Conservation (phyloP, 2,888 invertebrate species). For the Cataglyphis rosenhaueri region DNA sequence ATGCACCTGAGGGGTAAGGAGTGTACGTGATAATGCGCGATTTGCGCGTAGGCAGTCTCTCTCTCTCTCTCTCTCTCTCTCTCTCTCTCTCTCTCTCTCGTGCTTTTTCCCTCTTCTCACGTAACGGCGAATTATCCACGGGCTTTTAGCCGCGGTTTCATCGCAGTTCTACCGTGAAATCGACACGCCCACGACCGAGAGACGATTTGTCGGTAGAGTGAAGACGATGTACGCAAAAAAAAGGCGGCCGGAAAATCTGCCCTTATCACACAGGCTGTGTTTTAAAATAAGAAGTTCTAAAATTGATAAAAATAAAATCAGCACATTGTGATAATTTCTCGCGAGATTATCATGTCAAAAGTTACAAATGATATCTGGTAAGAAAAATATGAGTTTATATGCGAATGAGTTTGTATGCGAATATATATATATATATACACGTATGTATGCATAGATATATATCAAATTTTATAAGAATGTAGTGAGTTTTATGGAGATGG, state of each 20-base stretch:
- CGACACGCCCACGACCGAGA: constrained; percentile 77
- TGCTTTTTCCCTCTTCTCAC: constrained; percentile 73
- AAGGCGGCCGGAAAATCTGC: neutral
- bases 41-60: constrained; percentile 61
- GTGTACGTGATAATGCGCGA: constrained; percentile 71
- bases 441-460: neutral
- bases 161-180: constrained; percentile 82
- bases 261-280: neutral
- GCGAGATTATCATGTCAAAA: neutral
- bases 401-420: too few relatives aligned
- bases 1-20: constrained; percentile 60
- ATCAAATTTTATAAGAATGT: constrained; percentile 11
- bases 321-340: neutral
- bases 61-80: neutral
- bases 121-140: constrained; percentile 80
- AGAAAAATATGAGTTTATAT: constrained; percentile 21
- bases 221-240: neutral
- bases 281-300: neutral
- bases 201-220: constrained; percentile 26
- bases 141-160: constrained; percentile 81
- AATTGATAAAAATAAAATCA: neutral
- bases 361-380: neutral
- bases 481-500: constrained; percentile 46
- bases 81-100: constrained; percentile 35
- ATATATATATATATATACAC: constrained; percentile 38